phyloP scores from a whole-genome alignment of 1,140 invertebrate genomes.

The Tetraneura akinire region DNA sequence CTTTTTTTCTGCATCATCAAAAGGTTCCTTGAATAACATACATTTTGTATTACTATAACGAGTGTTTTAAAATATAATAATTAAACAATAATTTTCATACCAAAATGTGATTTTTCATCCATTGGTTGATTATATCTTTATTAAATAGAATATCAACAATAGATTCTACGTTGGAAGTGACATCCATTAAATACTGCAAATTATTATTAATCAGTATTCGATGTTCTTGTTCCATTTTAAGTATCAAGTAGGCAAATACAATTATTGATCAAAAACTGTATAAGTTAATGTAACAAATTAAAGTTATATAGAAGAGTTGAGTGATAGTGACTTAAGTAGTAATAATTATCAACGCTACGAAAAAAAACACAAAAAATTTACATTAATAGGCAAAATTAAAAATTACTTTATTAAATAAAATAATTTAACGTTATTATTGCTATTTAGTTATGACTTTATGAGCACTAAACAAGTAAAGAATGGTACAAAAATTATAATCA shows the following conservation, averaged over 20 bases:
- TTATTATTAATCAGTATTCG: conserved; percentile 24
- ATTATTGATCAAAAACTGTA: neutral
- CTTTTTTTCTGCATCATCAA: neutral
- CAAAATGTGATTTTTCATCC: conserved; percentile 43
- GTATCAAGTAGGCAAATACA: neutral
- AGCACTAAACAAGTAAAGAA: no score
- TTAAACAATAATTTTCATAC: conserved; percentile 10
- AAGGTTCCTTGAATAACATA: neutral
- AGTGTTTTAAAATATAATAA: no score
- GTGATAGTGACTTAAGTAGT: neutral
- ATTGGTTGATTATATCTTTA: conserved; percentile 27
- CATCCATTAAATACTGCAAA: neutral
- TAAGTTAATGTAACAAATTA: neutral
- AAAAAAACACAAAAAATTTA: no score
- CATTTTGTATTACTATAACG: no score
- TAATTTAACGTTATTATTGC: no score
- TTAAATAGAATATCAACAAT: conserved; percentile 20
- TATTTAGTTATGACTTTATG: no score
- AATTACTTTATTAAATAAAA: no score
- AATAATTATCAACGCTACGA: no score
- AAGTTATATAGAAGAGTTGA: neutral
- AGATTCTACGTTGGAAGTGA: neutral
- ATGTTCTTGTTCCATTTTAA: conserved; percentile 47
- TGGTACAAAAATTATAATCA: no score
- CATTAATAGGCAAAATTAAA: no score